Base-by-base conservation (phyloP, 2,888 invertebrate genomes). In the Drosophila siamana region DNA sequence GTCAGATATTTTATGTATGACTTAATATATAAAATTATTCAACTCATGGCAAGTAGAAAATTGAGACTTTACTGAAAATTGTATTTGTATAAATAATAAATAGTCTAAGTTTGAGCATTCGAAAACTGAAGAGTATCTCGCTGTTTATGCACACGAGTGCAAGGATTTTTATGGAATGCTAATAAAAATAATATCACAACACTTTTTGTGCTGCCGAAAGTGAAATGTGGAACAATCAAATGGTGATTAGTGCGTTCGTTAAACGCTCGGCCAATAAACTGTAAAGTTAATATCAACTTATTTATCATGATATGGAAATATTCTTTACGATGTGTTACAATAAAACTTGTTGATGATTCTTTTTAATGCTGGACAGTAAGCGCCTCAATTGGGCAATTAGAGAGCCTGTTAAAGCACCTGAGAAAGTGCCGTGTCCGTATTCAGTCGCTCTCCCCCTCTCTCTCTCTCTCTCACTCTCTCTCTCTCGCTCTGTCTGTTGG, bases 381-480 rank as follows among this genome's bases (percentile, higher is more conserved):
- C 60, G 63, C 51, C 56, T 40, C 74, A 70, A 78, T 77, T 73
- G 62, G 65, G 70, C 67, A 77, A 74, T 75, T 75, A 75, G 76
- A 59, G 55, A 51, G 9, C 43, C 43, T 48, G 59, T 62, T 64
- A 62, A 80, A 74, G 71, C 76, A 86, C 87, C 82, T 85, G 80
- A 68, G 82, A 86, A 81, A 85, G 67, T 79, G 69, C 61, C 69
- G 72, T 72, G 74, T 73, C 69, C 57, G 57, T 71, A 48, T 60
- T 22, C 33, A 60, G 48, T 54, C 26, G 47, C 47, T 69, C 30
- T 22, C 9, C 41, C 40, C 56, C 24, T 56, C 50, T 15, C 38
- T 65, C 36, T 56, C 9, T 26, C 30, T 60, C 48, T 55, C 26
- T 60, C 48, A 50, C 26, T 28, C 36, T 69, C 33, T 33, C 11